Conservation (phyloP, 2,888 invertebrate species). For the Calliphora vomitoria region DNA sequence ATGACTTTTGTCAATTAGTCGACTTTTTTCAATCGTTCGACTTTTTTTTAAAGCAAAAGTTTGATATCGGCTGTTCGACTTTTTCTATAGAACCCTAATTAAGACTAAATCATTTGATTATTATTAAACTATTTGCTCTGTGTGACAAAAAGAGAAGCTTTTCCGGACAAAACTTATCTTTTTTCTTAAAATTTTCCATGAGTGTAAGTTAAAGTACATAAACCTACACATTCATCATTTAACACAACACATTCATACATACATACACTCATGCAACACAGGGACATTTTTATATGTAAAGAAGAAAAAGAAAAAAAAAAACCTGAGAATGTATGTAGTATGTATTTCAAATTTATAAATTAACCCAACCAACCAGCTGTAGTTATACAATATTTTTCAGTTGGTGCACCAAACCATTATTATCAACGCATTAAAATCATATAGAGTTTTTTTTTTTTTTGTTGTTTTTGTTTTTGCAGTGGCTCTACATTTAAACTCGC, state of each 20-base stretch:
- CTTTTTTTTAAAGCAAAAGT: too few species aligned
- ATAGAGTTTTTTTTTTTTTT: conserved; percentile 39
- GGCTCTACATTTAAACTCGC: conserved; percentile 73
- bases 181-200: conserved; percentile 21
- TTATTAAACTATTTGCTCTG: too few species aligned
- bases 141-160: too few species aligned
- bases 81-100: too few species aligned
- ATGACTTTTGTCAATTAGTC: too few species aligned
- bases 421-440: conserved; percentile 83
- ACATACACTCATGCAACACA: conserved; percentile 28
- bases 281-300: conserved; percentile 45
- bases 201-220: conserved; percentile 33
- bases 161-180: too few species aligned
- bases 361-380: conserved; percentile 70
- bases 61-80: too few species aligned
- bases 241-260: conserved; percentile 8
- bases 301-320: too few species aligned
- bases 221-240: conserved; percentile 65
- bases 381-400: conserved; percentile 31
- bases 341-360: conserved; percentile 44
- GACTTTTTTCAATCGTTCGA: too few species aligned
- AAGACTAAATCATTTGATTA: too few species aligned
- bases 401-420: conserved; percentile 70
- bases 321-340: background rate
- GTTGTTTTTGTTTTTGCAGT: conserved; percentile 78